Conservation (phyloP, 2,888 invertebrate genomes). For the Chaetoderma sp. region DNA sequence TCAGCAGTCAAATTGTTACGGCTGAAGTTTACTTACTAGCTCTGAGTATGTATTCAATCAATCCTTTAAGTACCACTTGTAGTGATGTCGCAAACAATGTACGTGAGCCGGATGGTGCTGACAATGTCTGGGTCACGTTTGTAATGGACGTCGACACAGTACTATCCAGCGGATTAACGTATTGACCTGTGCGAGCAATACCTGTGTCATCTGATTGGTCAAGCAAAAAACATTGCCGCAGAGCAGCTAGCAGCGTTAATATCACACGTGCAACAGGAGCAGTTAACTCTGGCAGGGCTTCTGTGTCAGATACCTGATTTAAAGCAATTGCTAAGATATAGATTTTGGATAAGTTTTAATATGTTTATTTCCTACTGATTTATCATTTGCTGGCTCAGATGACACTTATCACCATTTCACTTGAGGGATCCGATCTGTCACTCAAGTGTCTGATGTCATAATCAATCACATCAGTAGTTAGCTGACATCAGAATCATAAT, state of each 20-base stretch:
- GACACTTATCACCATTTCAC: no score
- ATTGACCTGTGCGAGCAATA: slow-evolving; percentile 30
- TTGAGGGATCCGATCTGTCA: no score
- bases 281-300: slow-evolving; percentile 82
- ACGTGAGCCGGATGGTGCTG: slow-evolving; percentile 49
- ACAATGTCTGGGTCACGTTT: slow-evolving; percentile 38
- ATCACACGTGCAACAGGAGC: slow-evolving; percentile 85
- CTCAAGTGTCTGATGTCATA: no score
- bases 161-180: slow-evolving; percentile 75
- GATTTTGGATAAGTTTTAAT: no score
- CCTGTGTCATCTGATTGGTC: slow-evolving; percentile 25
- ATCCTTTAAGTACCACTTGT: slow-evolving; percentile 73
- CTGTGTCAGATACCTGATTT: slow-evolving; percentile 70
- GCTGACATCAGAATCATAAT: no score
- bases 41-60: slow-evolving; percentile 85
- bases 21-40: slow-evolving; percentile 79
- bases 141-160: slow-evolving; percentile 24
- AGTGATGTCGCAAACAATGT: slow-evolving; percentile 65
- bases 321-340: background rate
- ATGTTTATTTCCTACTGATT: no score
- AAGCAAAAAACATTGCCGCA: slow-evolving; percentile 72
- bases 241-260: slow-evolving; percentile 81
- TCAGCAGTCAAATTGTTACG: no score
- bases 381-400: no score
- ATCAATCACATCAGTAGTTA: no score